phyloP scores from a whole-genome alignment of 2,113 vertebrate species.

The Aspidoscelis tigris region DNA sequence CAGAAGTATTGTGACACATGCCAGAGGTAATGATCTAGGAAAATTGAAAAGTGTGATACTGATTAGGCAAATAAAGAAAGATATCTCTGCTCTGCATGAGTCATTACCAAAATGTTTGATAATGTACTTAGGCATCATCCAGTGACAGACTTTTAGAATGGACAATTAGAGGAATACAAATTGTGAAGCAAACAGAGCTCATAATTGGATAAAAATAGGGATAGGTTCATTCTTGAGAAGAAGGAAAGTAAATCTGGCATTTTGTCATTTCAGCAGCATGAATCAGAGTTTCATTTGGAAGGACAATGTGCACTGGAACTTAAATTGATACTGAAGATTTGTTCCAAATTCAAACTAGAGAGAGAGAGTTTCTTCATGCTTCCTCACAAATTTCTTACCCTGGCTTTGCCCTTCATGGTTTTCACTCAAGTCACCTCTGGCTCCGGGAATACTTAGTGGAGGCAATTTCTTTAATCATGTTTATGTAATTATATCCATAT shows the following conservation, averaged over 20 bases:
- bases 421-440: neutral
- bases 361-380: neutral
- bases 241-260: conserved; percentile 29
- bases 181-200: conserved; percentile 53
- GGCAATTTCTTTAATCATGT: conserved; percentile 4
- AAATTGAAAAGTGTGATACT: conserved; percentile 60
- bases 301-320: conserved; percentile 20
- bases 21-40: conserved; percentile 62
- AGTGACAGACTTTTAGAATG: conserved; percentile 56
- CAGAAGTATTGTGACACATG: conserved; percentile 55
- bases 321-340: conserved; percentile 12
- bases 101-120: conserved; percentile 58
- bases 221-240: conserved; percentile 27
- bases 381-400: neutral
- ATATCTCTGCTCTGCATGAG: conserved; percentile 52
- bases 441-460: neutral
- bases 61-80: conserved; percentile 69
- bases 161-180: conserved; percentile 64
- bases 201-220: conserved; percentile 49
- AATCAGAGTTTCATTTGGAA: conserved; percentile 28
- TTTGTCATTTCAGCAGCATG: conserved; percentile 31
- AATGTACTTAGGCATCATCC: conserved; percentile 52
- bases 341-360: conserved; percentile 11
- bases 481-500: conserved; percentile 1
- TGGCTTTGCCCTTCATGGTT: neutral